Conservation (phyloP, 2,797 vertebrate species). For the Oreochromis mossambicus region DNA sequence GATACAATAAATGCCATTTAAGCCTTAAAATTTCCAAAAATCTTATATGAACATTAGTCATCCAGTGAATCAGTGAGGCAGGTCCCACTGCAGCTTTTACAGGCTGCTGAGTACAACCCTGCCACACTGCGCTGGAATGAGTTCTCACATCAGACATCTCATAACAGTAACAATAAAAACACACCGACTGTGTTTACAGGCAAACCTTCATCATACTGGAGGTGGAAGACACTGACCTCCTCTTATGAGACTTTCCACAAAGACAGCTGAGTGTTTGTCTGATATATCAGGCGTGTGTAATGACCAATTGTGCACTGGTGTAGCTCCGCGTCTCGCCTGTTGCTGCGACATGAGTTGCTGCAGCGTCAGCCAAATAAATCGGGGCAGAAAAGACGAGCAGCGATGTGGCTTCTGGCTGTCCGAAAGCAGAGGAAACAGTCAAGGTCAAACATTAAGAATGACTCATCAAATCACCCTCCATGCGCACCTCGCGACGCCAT, state of each 20-base stretch:
- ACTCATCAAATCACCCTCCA: constrained; percentile 36
- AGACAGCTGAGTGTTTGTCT: background rate
- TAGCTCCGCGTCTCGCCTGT: background rate
- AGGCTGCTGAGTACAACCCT: background rate
- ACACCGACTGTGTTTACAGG: background rate
- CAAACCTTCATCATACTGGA: background rate
- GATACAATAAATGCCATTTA: background rate
- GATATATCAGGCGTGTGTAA: background rate
- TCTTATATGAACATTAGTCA: background rate
- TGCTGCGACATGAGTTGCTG: constrained; percentile 4
- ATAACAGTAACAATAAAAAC: background rate
- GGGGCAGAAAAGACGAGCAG: background rate
- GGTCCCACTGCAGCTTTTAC: constrained; percentile 11
- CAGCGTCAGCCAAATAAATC: background rate
- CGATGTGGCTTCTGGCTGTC: background rate
- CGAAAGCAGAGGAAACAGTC: constrained; percentile 9
- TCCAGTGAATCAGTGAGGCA: background rate
- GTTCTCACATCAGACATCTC: constrained; percentile 5
- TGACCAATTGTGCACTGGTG: background rate
- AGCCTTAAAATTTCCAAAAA: background rate
- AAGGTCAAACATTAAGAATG: constrained; percentile 58
- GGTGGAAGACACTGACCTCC: background rate
- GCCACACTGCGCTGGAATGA: background rate
- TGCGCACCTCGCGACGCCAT: background rate
- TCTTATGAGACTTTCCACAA: background rate